Evolutionary conservation across 1,140 invertebrate species (phyloP), one percentile per base, ranked within the genome.

Genomic region (Drosophila pachea): DNA sequence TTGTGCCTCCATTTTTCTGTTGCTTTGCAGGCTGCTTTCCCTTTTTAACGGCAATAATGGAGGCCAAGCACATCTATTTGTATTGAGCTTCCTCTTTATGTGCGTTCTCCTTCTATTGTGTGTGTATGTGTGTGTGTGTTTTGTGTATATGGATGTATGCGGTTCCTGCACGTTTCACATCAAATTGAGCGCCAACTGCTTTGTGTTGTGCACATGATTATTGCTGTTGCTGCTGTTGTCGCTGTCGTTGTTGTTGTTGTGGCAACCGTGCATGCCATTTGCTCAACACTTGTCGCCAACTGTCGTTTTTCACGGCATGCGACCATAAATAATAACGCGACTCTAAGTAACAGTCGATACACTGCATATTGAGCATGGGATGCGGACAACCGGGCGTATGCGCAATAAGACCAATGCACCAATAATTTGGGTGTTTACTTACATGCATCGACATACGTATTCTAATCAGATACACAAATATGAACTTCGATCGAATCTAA

Each of bases 141-240:
- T 31, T 7, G 49, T 48, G 31, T 54, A 49, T 72, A 14, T 56
- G 45, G 56, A 29, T 68, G 60, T 63, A 59, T 63, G 49, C 38
- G 70, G 68, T 83, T 83, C 68, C 73, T 78, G 79, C 78, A 83
- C 78, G 78, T 83, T 83, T 84, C 79, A 78, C 59, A 77, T 78
- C 78, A 83, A 83, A 83, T 83, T 83, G 78, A 84, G 78, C 78
- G 79, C 79, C 79, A 83, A 83, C 78, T 83, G 79, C 76, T 76
- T 84, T 65, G 56, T 69, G 60, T 9, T 60, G 7, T 49, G 11
- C 38, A 16, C 33, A 52, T 42, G 45, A 75, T 66, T 60, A n/a
- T 59, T 78, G 79, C 66, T 84, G 78, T 78, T 83, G 78, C 83
- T 74, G 78, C 74, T 36, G 40, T 12, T 45, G 38, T 5, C 72